Base-by-base conservation (phyloP, 2,113 vertebrate genomes). In the Ondatra zibethicus region DNA sequence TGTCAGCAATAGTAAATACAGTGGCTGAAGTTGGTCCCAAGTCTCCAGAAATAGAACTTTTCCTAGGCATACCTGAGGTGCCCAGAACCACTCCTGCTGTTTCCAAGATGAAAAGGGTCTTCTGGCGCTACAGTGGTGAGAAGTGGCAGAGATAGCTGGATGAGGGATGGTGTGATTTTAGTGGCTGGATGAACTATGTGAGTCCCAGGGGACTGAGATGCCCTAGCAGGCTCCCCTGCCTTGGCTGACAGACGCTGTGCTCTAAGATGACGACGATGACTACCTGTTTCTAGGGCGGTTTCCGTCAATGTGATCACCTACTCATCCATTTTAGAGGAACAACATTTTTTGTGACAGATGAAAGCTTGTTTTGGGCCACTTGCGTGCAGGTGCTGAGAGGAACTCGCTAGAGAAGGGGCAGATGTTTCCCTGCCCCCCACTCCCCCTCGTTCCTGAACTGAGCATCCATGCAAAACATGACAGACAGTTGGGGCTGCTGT, bases 61-160 rank as follows among this genome's bases (percentile, higher is more conserved):
- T 16, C 0, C 11, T 0, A 36, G 52, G 16, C 0, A 0, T 10
- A 8, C 13, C 1, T 1, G 10, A 7, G 55, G 13, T 2, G 2
- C 4, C 11, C 50, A 14, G 65, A 33, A 27, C 68, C 75, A 76
- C 42, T 87, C 89, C 76, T 36, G 25, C 12, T 9, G 9, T 78
- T 68, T 68, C 55, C 70, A 77, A 89, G 77, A 61, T 0, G 7
- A 72, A 23, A 75, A 88, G 29, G 25, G 61, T 52, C 39, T 65
- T 92, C 36, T 29, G 58, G 65, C 23, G 36, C 11, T 9, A 7
- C 0, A 3, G 1, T 21, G 75, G 31, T 39, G 45, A 65, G n/a
- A 75, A 90, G 45, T 7, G 63, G 72, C 7, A 61, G 0, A 45
- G 78, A 33, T n/a, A 47, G 39, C 39, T 50, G 2, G 50, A 39